phyloP scores from a whole-genome alignment of 2,797 vertebrate species.

The Acridotheres tristis region DNA sequence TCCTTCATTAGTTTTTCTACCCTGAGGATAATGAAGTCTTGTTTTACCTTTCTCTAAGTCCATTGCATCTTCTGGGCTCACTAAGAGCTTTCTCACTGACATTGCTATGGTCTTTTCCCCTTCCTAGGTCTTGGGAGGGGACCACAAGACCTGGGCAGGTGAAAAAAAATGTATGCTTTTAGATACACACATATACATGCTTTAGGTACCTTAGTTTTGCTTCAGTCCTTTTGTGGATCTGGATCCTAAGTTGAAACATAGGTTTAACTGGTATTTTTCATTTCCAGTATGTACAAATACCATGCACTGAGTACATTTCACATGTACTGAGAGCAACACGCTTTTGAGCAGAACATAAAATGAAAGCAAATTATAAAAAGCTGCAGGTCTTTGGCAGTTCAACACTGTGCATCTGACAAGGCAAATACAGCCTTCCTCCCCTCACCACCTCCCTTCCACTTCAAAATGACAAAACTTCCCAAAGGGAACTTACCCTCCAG shows the following conservation, averaged over 20 bases:
- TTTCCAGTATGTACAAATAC: constrained; percentile 15
- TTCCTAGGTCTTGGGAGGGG: constrained; percentile 69
- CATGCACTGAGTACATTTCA: constrained; percentile 53
- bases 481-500: constrained; percentile 86
- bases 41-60: constrained; percentile 71
- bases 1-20: constrained; percentile 28
- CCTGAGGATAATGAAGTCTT: constrained; percentile 68
- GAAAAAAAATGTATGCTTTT: constrained; percentile 71
- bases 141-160: constrained; percentile 69
- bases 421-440: background rate
- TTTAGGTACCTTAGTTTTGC: constrained; percentile 72
- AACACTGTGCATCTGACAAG: background rate
- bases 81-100: constrained; percentile 69
- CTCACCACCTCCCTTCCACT: constrained; percentile 14
- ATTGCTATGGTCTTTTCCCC: constrained; percentile 68
- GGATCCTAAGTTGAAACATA: constrained; percentile 72
- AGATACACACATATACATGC: constrained; percentile 71
- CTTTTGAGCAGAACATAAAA: constrained; percentile 15
- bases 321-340: constrained; percentile 19
- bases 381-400: background rate
- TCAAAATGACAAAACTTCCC: background rate
- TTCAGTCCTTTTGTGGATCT: constrained; percentile 74
- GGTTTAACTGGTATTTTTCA: constrained; percentile 69
- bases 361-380: background rate
- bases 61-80: constrained; percentile 68